Evolutionary conservation across 2,888 invertebrate genomes (phyloP).

Genomic region (Troglohyphantes excavatus): DNA sequence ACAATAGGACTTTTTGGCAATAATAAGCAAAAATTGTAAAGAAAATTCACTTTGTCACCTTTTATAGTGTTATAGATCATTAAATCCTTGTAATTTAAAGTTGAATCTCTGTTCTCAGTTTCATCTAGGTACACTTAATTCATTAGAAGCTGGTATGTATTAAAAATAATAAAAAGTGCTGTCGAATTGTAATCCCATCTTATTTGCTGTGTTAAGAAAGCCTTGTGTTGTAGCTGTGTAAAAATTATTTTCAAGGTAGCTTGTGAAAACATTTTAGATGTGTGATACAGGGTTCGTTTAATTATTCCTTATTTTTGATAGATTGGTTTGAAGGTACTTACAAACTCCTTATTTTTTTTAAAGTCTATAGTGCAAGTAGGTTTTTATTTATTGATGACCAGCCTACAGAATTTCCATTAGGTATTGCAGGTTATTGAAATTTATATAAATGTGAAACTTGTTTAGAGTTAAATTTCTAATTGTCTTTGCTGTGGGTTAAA

Average conservation of each 20-base stretch:
- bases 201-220: not conserved
- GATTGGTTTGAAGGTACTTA: too few species aligned
- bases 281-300: not conserved
- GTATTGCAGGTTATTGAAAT: too few species aligned
- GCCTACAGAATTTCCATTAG: too few species aligned
- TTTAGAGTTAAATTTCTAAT: too few species aligned
- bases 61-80: constrained; percentile 11
- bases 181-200: not conserved
- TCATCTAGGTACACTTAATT: not conserved
- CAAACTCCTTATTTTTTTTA: too few species aligned
- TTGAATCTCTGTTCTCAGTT: constrained; percentile 37
- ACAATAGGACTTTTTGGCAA: not conserved
- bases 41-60: not conserved
- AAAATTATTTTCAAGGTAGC: not conserved
- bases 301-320: too few species aligned
- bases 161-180: not conserved
- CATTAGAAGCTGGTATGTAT: not conserved
- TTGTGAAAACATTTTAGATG: not conserved
- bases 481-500: too few species aligned
- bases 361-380: too few species aligned
- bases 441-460: too few species aligned
- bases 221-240: not conserved
- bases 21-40: not conserved
- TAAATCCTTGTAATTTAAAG: not conserved
- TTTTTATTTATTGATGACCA: too few species aligned